Conservation (phyloP, 2,888 invertebrate genomes). For the Ptilodon capucinus region DNA sequence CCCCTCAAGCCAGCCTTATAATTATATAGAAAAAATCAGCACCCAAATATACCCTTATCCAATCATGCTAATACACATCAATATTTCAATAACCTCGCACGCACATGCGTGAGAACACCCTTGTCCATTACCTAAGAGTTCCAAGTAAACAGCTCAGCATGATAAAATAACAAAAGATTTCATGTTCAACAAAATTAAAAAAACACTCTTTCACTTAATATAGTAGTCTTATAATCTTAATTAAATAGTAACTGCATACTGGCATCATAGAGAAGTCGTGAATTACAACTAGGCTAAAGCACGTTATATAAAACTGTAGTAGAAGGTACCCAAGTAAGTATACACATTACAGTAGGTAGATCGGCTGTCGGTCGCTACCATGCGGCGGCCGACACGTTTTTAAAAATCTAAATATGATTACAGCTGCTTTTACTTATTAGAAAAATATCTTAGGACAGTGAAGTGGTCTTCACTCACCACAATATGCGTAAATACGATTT, state of each 20-base stretch:
- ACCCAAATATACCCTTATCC: slow-evolving; percentile 45
- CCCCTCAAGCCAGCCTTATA: slow-evolving; percentile 25
- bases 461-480: too few relatives aligned
- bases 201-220: slow-evolving; percentile 22
- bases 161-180: slow-evolving; percentile 3
- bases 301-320: too few relatives aligned
- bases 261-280: slow-evolving; percentile 9
- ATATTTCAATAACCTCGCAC: slow-evolving; percentile 2
- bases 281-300: not conserved
- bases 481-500: too few relatives aligned
- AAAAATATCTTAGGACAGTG: too few relatives aligned
- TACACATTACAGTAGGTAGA: not conserved
- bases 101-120: not conserved
- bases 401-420: too few relatives aligned
- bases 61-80: slow-evolving; percentile 18
- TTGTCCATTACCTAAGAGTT: not conserved
- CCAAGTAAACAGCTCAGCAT: not conserved
- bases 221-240: slow-evolving; percentile 12
- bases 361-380: too few relatives aligned
- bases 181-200: slow-evolving; percentile 9
- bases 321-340: too few relatives aligned
- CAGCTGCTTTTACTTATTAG: too few relatives aligned
- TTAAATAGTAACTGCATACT: slow-evolving; percentile 23
- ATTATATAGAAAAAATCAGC: slow-evolving; percentile 29
- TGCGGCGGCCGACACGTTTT: too few relatives aligned